A percentile compares a stretch with the other conserved stretches of the same genome.
phyloP scores from a whole-genome alignment of 2,888 invertebrate genomes.

The Drosophila lacicola region DNA sequence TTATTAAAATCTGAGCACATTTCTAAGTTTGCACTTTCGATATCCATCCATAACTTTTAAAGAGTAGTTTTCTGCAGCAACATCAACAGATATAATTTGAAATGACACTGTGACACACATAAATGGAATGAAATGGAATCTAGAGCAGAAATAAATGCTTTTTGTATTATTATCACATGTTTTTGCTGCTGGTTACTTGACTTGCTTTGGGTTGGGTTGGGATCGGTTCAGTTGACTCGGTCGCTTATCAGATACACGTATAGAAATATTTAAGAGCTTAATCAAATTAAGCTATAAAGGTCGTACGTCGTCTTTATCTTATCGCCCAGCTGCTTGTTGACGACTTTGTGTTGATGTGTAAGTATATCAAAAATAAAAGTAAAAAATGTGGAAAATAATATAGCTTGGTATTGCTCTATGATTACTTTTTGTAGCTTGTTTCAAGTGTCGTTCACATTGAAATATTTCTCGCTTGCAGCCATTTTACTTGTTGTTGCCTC shows the following conservation, averaged over 20 bases:
- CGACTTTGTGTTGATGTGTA: constrained; percentile 33
- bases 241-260: constrained; percentile 60
- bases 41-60: constrained; percentile 1
- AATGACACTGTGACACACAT: constrained; percentile 33
- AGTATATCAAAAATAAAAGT: constrained; percentile 10
- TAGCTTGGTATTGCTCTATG: constrained; percentile 37
- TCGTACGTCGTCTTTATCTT: constrained; percentile 79
- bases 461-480: constrained; percentile 20
- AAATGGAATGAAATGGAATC: constrained; percentile 26
- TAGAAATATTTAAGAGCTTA: constrained; percentile 79
- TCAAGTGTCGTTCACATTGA: constrained; percentile 63
- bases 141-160: constrained; percentile 41
- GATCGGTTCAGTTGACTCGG: constrained; percentile 14
- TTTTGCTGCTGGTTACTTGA: constrained; percentile 22
- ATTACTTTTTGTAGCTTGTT: constrained; percentile 46
- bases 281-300: constrained; percentile 82
- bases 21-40: background rate
- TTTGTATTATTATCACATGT: constrained; percentile 54
- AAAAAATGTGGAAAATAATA: constrained; percentile 6
- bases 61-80: constrained; percentile 7
- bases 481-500: constrained; percentile 15
- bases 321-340: constrained; percentile 42
- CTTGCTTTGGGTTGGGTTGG: constrained; percentile 23
- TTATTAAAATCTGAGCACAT: constrained; percentile 14
- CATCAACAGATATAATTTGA: constrained; percentile 12